Percentiles rank a stretch among this genome's conserved stretches.
Conservation (phyloP, 64 coral and sea anemone genomes). For the Anthopleura sola region DNA sequence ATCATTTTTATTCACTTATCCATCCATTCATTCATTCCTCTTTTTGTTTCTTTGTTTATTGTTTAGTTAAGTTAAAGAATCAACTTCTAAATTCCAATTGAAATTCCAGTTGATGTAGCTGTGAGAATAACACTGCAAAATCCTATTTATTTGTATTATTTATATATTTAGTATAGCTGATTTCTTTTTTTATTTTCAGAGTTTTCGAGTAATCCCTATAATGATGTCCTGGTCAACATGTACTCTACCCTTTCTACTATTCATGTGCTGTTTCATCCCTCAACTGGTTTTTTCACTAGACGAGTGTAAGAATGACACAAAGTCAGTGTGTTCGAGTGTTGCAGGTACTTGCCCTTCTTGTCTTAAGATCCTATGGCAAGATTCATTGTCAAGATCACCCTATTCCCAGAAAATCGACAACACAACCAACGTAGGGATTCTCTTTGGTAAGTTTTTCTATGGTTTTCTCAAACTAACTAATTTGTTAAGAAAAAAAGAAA, state of each 20-base stretch:
- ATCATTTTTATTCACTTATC: too few species aligned
- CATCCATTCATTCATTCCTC: too few species aligned
- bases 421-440: not conserved
- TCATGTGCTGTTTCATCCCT: not conserved
- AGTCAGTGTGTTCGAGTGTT: not conserved
- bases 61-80: too few species aligned
- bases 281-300: not conserved
- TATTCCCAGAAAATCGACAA: conserved; percentile 4
- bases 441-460: not conserved
- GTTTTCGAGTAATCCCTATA: not conserved
- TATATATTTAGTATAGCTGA: too few species aligned
- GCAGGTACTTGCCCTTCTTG: not conserved
- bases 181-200: not conserved
- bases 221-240: conserved; percentile 10
- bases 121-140: too few species aligned
- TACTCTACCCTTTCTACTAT: not conserved
- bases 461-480: not conserved
- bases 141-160: too few species aligned
- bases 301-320: not conserved
- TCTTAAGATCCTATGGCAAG: not conserved
- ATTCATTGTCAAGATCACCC: not conserved
- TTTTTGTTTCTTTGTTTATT: too few species aligned
- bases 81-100: too few species aligned
- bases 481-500: not conserved
- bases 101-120: too few species aligned